Percentiles rank a stretch among this genome's conserved stretches.
Conservation (phyloP, 2,797 vertebrate species). For the Staurois parvus region DNA sequence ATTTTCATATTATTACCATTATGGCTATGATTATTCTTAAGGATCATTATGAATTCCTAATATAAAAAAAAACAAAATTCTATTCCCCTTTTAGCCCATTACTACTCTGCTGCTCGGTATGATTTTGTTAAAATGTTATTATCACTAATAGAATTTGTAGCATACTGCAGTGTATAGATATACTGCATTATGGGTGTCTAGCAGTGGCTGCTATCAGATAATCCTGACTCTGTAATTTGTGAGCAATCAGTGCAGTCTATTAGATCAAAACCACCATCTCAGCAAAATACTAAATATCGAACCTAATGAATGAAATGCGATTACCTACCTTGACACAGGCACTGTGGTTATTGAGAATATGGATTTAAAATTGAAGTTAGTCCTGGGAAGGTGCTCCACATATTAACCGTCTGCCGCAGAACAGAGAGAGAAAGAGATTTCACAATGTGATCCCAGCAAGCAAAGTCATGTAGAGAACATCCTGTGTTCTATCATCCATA, state of each 20-base stretch:
- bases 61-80: too few relatives aligned
- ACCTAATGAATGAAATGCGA: conserved; percentile 17
- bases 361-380: conserved; percentile 36
- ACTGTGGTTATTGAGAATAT: conserved; percentile 41
- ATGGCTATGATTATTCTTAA: too few relatives aligned
- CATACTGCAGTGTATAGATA: conserved; percentile 57
- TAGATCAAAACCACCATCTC: conserved; percentile 1
- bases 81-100: background rate
- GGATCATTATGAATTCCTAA: too few relatives aligned
- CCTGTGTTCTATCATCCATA: conserved; percentile 72
- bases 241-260: conserved; percentile 11
- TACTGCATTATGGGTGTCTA: conserved; percentile 40
- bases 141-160: conserved; percentile 19
- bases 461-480: conserved; percentile 72
- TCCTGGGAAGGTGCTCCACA: conserved; percentile 70
- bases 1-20: too few relatives aligned
- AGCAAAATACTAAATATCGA: conserved; percentile 9
- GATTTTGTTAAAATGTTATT: background rate
- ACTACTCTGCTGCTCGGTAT: background rate
- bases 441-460: conserved; percentile 85
- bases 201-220: conserved; percentile 53
- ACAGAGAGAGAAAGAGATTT: conserved; percentile 77
- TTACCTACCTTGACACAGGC: conserved; percentile 74
- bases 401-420: conserved; percentile 77
- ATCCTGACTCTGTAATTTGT: conserved; percentile 67